Conservation (phyloP, 2,888 invertebrate genomes). For the Tuberolachnus salignus region DNA sequence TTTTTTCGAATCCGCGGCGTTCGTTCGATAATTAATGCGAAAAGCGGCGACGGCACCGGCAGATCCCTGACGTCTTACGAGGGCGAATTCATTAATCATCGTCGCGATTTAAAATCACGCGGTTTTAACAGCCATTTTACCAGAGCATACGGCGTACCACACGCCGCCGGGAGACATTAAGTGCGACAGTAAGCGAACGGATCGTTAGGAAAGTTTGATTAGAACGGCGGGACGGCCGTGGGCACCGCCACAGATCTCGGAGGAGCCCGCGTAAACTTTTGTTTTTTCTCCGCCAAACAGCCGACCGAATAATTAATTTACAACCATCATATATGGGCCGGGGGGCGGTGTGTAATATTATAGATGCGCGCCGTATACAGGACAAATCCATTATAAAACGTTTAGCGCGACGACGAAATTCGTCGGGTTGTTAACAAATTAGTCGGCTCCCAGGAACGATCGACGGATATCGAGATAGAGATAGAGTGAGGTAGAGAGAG, state of each 20-base stretch:
- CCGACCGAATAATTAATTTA: not conserved
- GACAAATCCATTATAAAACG: too few species aligned
- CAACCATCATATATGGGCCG: too few species aligned
- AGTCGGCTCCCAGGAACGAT: too few species aligned
- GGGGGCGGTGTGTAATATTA: too few species aligned
- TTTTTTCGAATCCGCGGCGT: not conserved
- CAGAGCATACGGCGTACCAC: too few species aligned
- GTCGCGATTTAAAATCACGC: conserved; percentile 8
- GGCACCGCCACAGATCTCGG: not conserved
- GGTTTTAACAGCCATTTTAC: not conserved
- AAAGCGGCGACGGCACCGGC: conserved; percentile 27
- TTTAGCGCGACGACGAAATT: too few species aligned
- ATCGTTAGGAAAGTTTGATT: conserved; percentile 11
- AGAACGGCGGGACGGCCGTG: not conserved
- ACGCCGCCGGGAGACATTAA: not conserved
- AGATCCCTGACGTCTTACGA: not conserved
- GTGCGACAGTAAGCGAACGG: not conserved
- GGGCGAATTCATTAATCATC: conserved; percentile 17
- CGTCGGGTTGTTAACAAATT: too few species aligned
- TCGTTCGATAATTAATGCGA: conserved; percentile 22
- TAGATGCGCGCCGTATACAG: too few species aligned
- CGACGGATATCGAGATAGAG: too few species aligned
- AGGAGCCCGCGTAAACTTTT: not conserved
- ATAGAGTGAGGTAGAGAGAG: too few species aligned
- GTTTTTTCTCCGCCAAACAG: too few species aligned